phyloP scores from a whole-genome alignment of 2,113 vertebrate genomes.

The Sorex araneus region DNA sequence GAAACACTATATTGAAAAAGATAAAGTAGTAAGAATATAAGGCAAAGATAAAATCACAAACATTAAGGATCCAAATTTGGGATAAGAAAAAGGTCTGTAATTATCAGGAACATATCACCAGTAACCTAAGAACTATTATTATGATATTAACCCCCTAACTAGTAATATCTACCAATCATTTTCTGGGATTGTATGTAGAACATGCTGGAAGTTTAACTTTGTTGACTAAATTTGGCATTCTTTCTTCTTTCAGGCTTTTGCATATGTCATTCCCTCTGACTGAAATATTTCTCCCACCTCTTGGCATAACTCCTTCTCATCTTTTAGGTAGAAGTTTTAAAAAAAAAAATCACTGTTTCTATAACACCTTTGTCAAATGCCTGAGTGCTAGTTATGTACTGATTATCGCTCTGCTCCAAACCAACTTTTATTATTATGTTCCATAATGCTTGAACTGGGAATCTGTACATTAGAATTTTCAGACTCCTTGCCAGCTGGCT shows the following conservation, averaged over 20 bases:
- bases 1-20: neutral
- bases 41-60: slow-evolving; percentile 17
- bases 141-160: neutral
- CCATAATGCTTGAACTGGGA: neutral
- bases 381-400: no score
- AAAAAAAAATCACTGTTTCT: neutral
- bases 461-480: neutral
- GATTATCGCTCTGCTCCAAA: neutral
- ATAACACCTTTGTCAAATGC: neutral
- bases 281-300: neutral
- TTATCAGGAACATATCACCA: neutral
- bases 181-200: neutral
- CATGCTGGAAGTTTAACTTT: neutral
- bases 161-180: slow-evolving; percentile 26
- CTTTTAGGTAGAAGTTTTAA: neutral
- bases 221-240: neutral
- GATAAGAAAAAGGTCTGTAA: neutral
- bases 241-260: neutral
- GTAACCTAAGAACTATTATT: neutral
- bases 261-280: neutral
- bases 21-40: slow-evolving; percentile 5
- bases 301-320: slow-evolving; percentile 17
- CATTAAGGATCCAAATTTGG: neutral
- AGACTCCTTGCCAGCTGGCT: neutral
- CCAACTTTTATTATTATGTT: neutral